A percentile compares a stretch with the other conserved stretches of the same genome.
phyloP scores from a whole-genome alignment of 1,140 invertebrate genomes.

The Leptestheria dahalacensis region DNA sequence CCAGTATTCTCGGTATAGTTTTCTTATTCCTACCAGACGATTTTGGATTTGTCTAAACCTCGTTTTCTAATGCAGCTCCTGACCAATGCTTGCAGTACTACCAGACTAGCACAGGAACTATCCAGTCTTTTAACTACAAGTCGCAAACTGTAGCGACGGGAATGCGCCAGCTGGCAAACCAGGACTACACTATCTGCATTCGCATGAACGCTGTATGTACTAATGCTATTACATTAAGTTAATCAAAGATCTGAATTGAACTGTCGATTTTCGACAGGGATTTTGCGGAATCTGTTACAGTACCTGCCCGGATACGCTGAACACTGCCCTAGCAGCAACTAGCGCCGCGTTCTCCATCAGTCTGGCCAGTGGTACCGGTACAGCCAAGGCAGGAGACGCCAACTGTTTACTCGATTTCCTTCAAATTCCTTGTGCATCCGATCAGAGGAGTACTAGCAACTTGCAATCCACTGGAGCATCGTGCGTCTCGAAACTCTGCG shows the following conservation, averaged over 20 bases:
- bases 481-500: constrained; percentile 3
- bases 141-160: not conserved
- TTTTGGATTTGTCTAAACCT: not conserved
- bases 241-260: not conserved
- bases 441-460: not conserved
- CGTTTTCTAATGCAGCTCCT: constrained; percentile 1
- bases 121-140: constrained; percentile 63
- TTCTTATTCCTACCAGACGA: too few species aligned
- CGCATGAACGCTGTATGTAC: constrained; percentile 5
- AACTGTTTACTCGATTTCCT: not conserved
- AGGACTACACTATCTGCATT: constrained; percentile 13
- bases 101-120: constrained; percentile 40
- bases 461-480: too few species aligned
- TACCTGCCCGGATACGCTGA: not conserved
- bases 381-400: not conserved
- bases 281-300: constrained; percentile 13
- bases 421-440: not conserved
- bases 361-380: not conserved
- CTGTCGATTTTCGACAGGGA: too few species aligned
- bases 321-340: not conserved
- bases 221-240: not conserved
- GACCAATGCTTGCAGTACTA: constrained; percentile 55
- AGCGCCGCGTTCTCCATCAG: not conserved
- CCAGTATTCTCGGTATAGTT: not conserved
- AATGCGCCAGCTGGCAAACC: constrained; percentile 6